Conservation (phyloP, 30 jellyfish, hydroid and myxozoan genomes). For the Haliclystus octoradiatus region DNA sequence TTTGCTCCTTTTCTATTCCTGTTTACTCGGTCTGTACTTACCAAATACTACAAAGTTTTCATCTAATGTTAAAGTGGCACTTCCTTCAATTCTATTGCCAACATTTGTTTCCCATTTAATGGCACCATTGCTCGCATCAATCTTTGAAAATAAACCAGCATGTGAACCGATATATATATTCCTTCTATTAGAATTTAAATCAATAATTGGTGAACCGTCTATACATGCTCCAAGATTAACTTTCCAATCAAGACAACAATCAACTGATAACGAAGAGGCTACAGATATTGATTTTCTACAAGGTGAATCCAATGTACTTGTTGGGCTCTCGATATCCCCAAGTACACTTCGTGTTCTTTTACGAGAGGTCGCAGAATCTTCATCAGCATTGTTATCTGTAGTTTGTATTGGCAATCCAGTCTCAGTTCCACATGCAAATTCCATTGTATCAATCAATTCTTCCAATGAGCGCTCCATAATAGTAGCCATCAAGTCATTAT, state of each 20-base stretch:
- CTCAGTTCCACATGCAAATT: neutral
- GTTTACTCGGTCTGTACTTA: constrained; percentile 24
- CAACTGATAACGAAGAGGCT: neutral
- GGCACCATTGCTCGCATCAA: constrained; percentile 27
- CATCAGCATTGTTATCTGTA: neutral
- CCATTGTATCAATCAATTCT: neutral
- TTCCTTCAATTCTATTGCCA: constrained; percentile 72
- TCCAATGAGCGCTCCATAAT: neutral
- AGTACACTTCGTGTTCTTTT: neutral
- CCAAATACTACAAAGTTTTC: constrained; percentile 58
- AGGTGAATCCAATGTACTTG: neutral
- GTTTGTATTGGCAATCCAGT: neutral
- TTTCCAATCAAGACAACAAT: neutral
- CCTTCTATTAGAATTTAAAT: constrained; percentile 12
- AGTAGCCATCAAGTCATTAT: neutral
- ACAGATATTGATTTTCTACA: neutral
- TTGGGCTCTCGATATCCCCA: neutral
- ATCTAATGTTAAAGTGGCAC: constrained; percentile 62
- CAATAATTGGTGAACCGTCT: constrained; percentile 87
- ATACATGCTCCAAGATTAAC: constrained; percentile 33
- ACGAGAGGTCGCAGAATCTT: neutral
- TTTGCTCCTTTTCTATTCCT: no score
- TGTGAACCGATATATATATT: constrained; percentile 85
- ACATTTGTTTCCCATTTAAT: constrained; percentile 41
- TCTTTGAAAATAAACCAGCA: constrained; percentile 37